Base-by-base conservation (phyloP, 23 tunicate species). In the Phallusia fumigata region DNA sequence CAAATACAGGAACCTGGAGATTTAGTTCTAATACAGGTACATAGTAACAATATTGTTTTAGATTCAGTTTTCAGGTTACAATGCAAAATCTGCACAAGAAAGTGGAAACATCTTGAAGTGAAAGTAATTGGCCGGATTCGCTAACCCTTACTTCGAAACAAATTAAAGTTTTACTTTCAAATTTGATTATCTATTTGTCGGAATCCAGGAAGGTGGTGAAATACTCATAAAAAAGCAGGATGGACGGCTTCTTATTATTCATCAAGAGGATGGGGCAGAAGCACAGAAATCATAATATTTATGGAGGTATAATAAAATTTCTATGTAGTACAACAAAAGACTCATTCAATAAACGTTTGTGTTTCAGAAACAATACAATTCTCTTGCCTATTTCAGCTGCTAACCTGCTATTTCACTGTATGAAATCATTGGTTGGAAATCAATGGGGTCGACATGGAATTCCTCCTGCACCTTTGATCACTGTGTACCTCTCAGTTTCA, bases 1-100 rank as follows among this genome's bases (percentile, higher is more conserved):
- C 91, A 92, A 65, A 80, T 92, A n/a, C 97, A 92, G 58, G 88
- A 87, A 64, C 97, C 97, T 51, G 97, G 97, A 10, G 97, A 92
- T 65, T 74, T 65, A 0, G 91, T 92, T 11, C 87, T 76, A 76
- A 32, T 92, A 31, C 90, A 86, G 87, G 97, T 88, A 69, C 18
- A 50, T n/a, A 40, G 47, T 30, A n/a, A 0, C 28, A 0, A 13
- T 32, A 0, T 19, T 76, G 33, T 32, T 15, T 76, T 10, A 76
- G 30, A n/a, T n/a, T n/a, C n/a, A n/a, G 26, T 58, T 58, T 58
- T 22, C 13, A 58, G 26, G 69, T 58, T 58, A 10, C 10, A 40
- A 3, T 5, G 47, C 47, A 40, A 40, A 10, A 40, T 3, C 47
- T 40, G 47, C 47, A 40, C n/a, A n/a, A n/a, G n/a, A n/a, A n/a